A percentile compares a stretch with the other conserved stretches of the same genome.
phyloP scores from a whole-genome alignment of 2,888 invertebrate species.

The Eristalis pertinax region DNA sequence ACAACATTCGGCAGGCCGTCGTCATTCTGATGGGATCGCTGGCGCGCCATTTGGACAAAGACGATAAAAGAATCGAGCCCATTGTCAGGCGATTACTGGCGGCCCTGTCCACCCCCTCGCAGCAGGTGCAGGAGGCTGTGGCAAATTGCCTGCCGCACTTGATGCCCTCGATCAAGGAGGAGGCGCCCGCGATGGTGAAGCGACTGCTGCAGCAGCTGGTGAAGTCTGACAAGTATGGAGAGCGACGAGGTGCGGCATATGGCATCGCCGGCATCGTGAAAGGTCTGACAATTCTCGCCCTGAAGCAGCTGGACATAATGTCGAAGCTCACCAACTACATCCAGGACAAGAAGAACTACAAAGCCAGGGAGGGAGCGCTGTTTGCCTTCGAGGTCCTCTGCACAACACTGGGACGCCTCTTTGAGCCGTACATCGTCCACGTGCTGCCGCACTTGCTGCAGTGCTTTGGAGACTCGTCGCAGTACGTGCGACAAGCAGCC shows the following conservation, averaged over 20 bases:
- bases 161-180: slow-evolving; percentile 95
- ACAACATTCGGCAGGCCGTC: slow-evolving; percentile 96
- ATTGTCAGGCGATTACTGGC: slow-evolving; percentile 95
- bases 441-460: slow-evolving; percentile 96
- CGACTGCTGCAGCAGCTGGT: slow-evolving; percentile 92
- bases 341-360: slow-evolving; percentile 97
- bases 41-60: slow-evolving; percentile 96
- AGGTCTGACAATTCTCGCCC: slow-evolving; percentile 96
- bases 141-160: slow-evolving; percentile 97
- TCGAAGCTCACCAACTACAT: slow-evolving; percentile 95
- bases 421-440: slow-evolving; percentile 99
- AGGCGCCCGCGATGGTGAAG: slow-evolving; percentile 93
- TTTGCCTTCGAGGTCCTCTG: slow-evolving; percentile 99
- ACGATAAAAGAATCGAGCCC: slow-evolving; percentile 94
- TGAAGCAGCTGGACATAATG: slow-evolving; percentile 98
- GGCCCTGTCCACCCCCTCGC: slow-evolving; percentile 97
- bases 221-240: slow-evolving; percentile 95
- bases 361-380: slow-evolving; percentile 96
- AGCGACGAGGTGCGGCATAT: slow-evolving; percentile 94
- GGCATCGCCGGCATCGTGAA: slow-evolving; percentile 98
- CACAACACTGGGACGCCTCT: slow-evolving; percentile 92
- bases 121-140: slow-evolving; percentile 98
- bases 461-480: slow-evolving; percentile 97
- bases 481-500: slow-evolving; percentile 97
- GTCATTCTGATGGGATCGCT: slow-evolving; percentile 98